phyloP scores from a whole-genome alignment of 2,888 invertebrate species.

The Steinernema hermaphroditum region DNA sequence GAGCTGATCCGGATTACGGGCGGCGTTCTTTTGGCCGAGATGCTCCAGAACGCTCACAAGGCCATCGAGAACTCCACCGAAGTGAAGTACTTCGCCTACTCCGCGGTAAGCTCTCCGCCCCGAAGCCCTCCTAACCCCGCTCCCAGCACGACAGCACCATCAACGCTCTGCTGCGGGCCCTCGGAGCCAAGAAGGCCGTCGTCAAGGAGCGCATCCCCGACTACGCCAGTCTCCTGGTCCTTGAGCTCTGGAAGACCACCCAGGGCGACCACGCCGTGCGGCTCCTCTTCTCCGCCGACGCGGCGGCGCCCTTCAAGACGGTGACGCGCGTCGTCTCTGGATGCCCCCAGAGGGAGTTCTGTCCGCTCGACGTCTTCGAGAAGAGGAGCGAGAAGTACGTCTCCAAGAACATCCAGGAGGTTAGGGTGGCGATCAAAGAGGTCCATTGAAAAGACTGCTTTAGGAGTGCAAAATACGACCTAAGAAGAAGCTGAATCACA shows the following conservation, averaged over 20 bases:
- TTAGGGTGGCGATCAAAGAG: neutral
- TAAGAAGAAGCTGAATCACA: no score
- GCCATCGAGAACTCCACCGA: neutral
- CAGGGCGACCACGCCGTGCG: neutral
- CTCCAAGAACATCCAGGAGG: neutral
- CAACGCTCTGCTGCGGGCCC: neutral
- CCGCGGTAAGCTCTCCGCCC: constrained; percentile 2
- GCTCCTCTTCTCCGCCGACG: neutral
- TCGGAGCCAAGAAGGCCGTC: constrained; percentile 23
- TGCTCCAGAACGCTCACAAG: neutral
- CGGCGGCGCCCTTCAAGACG: neutral
- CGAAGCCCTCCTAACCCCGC: no score
- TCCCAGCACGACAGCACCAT: constrained; percentile 33
- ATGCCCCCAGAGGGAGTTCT: neutral
- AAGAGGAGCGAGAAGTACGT: constrained; percentile 11
- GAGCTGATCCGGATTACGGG: neutral
- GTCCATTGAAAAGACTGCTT: no score
- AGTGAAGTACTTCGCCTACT: constrained; percentile 14
- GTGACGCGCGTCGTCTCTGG: constrained; percentile 4
- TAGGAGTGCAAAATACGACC: no score
- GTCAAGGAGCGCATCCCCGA: neutral
- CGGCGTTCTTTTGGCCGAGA: neutral
- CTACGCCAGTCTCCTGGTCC: neutral
- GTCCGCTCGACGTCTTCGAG: neutral
- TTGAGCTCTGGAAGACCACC: constrained; percentile 26